phyloP scores from a whole-genome alignment of 2,888 invertebrate species.

The Aphrophora alni region DNA sequence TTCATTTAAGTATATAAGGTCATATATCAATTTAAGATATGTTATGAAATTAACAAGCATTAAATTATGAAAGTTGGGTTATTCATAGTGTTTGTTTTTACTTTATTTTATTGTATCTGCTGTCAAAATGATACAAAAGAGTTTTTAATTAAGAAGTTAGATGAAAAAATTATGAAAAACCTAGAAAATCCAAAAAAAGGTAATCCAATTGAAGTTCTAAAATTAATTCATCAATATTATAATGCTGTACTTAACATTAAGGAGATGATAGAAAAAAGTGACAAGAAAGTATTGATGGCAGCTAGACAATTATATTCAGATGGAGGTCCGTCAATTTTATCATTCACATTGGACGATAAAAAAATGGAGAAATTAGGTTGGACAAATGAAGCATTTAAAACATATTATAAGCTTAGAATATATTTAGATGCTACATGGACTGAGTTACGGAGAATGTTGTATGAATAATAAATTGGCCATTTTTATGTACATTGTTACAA shows the following conservation, averaged over 20 bases:
- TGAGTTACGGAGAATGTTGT: not conserved
- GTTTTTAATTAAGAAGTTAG: not conserved
- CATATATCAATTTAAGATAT: not conserved
- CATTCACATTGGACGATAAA: not conserved
- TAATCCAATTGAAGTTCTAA: not conserved
- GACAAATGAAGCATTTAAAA: not conserved
- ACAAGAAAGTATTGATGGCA: not conserved
- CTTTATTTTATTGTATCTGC: not conserved
- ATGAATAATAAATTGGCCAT: not conserved
- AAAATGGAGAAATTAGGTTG: not conserved
- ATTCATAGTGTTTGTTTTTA: not conserved
- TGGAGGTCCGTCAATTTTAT: not conserved
- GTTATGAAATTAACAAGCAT: not conserved
- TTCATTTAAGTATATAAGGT: too few species aligned
- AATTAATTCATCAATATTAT: not conserved
- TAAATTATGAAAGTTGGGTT: not conserved
- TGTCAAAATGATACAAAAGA: not conserved
- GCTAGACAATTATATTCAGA: not conserved
- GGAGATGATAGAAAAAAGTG: not conserved
- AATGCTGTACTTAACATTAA: not conserved
- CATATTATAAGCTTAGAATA: not conserved
- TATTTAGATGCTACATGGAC: not conserved
- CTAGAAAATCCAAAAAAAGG: not conserved
- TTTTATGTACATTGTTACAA: too few species aligned
- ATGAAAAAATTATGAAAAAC: not conserved